Evolutionary conservation across 2,113 vertebrate genomes (phyloP).

Genomic region (Genyomyrus donnyi): DNA sequence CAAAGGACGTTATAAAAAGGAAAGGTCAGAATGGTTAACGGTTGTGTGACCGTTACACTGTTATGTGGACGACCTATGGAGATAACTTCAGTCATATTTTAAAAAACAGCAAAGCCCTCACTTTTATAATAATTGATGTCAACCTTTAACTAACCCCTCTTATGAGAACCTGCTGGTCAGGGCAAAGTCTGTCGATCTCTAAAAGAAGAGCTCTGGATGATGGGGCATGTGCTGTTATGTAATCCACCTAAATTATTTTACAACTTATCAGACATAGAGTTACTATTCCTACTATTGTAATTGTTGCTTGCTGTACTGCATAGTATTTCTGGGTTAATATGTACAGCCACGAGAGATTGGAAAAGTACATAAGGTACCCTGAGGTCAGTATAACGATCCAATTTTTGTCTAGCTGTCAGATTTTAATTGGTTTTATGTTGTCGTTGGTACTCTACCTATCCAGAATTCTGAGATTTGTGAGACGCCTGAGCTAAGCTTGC

Average conservation of each 20-base stretch:
- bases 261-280: background rate
- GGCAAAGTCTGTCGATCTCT: background rate
- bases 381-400: background rate
- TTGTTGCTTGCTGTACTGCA: background rate
- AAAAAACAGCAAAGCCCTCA: background rate
- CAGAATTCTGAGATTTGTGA: background rate
- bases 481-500: background rate
- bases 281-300: background rate
- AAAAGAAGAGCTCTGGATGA: slow-evolving; percentile 1
- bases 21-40: slow-evolving; percentile 24
- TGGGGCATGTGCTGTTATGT: slow-evolving; percentile 31
- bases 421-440: background rate
- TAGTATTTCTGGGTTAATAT: background rate
- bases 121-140: slow-evolving; percentile 56
- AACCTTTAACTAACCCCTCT: slow-evolving; percentile 61
- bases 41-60: background rate
- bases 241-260: slow-evolving; percentile 33
- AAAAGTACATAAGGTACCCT: background rate
- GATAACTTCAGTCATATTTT: background rate
- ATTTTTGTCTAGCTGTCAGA: background rate
- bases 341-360: background rate
- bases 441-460: background rate
- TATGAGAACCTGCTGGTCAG: slow-evolving; percentile 44
- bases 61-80: background rate
- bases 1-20: background rate